A percentile compares a stretch with the other conserved stretches of the same genome.
Conservation (phyloP, 2,113 vertebrate species). For the Hippotragus niger region DNA sequence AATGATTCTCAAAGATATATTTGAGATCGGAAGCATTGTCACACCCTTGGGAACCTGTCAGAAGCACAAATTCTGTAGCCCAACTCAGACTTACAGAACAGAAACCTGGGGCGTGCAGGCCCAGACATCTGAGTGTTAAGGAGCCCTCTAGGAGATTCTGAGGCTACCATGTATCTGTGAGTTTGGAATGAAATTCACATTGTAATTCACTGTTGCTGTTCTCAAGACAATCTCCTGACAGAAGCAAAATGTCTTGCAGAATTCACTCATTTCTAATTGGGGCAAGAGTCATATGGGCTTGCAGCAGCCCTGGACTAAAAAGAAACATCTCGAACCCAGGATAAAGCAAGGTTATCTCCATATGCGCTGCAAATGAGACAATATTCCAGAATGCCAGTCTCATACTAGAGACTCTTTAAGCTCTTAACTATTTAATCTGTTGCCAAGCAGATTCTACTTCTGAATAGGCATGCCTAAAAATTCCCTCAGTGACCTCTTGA, state of each 20-base stretch:
- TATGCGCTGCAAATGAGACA: not conserved
- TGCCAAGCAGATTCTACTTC: not conserved
- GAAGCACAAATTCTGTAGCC: not conserved
- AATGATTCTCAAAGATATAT: not conserved
- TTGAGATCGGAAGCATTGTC: not conserved
- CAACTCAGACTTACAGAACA: not conserved
- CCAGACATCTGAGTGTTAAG: not conserved
- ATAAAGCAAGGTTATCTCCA: not conserved
- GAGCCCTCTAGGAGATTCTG: not conserved
- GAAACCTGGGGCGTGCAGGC: not conserved
- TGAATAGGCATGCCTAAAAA: not conserved
- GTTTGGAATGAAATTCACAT: not conserved
- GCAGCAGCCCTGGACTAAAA: not conserved
- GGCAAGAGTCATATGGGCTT: not conserved
- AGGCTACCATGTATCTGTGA: not conserved
- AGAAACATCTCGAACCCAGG: not conserved
- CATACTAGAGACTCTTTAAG: not conserved
- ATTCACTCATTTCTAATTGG: not conserved
- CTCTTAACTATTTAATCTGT: not conserved
- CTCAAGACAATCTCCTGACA: not conserved
- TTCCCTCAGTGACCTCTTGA: not conserved
- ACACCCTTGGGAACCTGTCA: not conserved
- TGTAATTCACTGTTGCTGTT: not conserved
- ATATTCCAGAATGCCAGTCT: not conserved
- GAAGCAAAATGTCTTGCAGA: not conserved